These are phyloP conservation scores for Eclectus roratus DNA, from an alignment of 2,113 vertebrate genomes.

Conservation along the genomic window DNA sequence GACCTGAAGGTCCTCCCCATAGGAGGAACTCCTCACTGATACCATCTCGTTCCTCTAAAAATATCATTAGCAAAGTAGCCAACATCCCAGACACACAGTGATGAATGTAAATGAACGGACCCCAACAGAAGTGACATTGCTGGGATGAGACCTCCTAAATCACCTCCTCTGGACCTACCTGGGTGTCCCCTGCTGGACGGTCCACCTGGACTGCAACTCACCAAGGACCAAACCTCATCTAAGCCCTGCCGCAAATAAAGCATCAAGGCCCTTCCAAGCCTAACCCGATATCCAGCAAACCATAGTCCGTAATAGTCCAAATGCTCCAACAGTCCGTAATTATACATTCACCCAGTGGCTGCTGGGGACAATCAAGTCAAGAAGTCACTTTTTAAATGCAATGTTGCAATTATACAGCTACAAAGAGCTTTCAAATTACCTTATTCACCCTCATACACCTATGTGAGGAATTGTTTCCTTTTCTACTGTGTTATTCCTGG, in stretches of 20 bases:
- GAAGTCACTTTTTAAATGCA: conserved; percentile 71
- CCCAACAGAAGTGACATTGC: neutral
- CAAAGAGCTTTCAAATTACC: conserved; percentile 50
- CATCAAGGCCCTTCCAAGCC: conserved; percentile 37
- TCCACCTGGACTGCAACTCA: conserved; percentile 27
- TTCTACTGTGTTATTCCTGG: neutral
- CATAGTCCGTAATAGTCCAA: neutral
- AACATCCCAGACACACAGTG: neutral
- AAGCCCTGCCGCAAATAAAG: neutral
- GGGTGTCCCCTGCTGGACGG: neutral
- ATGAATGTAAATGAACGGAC: neutral
- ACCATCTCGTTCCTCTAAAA: neutral
- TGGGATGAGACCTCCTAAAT: neutral
- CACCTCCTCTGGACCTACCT: neutral
- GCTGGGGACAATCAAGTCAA: conserved; percentile 71
- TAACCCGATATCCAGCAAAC: neutral
- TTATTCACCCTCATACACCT: conserved; percentile 29
- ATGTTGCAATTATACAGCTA: conserved; percentile 50
- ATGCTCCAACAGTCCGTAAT: conserved; percentile 32
- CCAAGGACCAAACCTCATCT: neutral
- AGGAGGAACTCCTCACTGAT: neutral
- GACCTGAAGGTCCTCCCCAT: neutral
- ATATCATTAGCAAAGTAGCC: neutral
- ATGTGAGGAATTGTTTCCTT: conserved; percentile 31
- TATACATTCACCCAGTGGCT: conserved; percentile 63